phyloP scores from a whole-genome alignment of 2,797 vertebrate genomes.

The Myotis findleyi region DNA sequence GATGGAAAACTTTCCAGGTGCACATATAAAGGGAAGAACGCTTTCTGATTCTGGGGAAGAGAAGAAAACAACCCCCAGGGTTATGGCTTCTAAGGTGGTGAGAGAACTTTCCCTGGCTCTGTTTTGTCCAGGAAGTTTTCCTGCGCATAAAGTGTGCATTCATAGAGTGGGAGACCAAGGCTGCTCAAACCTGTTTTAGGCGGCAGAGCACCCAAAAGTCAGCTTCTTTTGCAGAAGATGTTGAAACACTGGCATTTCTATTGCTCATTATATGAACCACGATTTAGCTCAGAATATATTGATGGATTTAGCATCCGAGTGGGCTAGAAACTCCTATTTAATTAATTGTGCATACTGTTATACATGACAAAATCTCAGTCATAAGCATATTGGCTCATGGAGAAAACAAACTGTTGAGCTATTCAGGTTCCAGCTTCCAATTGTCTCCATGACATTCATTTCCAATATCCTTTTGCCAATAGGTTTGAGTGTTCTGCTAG shows the following conservation, averaged over 20 bases:
- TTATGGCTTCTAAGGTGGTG: background rate
- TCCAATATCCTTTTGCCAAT: background rate
- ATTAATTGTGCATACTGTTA: constrained; percentile 23
- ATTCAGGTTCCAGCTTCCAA: background rate
- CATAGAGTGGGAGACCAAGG: background rate
- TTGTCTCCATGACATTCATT: background rate
- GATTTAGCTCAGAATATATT: background rate
- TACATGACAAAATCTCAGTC: background rate
- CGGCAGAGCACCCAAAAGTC: background rate
- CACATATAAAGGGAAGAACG: constrained; percentile 7
- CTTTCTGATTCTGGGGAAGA: constrained; percentile 60
- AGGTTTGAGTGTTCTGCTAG: background rate
- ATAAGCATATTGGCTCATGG: background rate
- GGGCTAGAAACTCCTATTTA: background rate
- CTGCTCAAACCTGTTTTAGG: constrained; percentile 51
- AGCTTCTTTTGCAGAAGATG: background rate
- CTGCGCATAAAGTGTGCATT: constrained; percentile 37
- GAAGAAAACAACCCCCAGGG: constrained; percentile 54
- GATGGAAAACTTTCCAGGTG: constrained; percentile 62
- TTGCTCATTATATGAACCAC: background rate
- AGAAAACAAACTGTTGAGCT: background rate
- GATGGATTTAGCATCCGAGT: background rate
- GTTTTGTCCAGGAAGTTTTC: constrained; percentile 68
- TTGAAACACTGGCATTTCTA: background rate
- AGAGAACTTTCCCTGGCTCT: background rate